phyloP scores from a whole-genome alignment of 2,888 invertebrate species.

The Pristionchus fissidentatus region DNA sequence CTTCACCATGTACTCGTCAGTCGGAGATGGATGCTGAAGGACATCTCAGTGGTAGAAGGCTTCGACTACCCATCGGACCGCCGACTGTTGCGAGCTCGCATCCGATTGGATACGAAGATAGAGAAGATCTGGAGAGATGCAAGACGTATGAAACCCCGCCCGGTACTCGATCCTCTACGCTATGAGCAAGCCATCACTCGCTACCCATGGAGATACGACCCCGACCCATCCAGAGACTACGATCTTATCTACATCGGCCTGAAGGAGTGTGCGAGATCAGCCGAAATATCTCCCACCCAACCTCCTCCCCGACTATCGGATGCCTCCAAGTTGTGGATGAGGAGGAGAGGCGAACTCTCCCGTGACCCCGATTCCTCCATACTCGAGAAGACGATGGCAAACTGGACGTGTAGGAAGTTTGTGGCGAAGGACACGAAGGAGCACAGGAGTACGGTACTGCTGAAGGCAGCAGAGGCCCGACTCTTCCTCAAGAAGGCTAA shows the following conservation, averaged over 20 bases:
- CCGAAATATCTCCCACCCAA: background rate
- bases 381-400: no score
- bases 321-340: background rate
- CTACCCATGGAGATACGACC: background rate
- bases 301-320: slow-evolving; percentile 8
- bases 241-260: background rate
- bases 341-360: no score
- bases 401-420: no score
- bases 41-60: background rate
- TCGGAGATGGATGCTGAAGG: slow-evolving; percentile 5
- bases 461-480: no score
- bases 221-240: background rate
- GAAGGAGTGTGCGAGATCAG: background rate
- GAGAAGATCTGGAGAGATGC: slow-evolving; percentile 4
- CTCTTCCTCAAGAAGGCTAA: no score
- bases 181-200: background rate
- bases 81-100: background rate
- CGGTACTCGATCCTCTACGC: background rate
- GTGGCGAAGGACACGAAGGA: no score
- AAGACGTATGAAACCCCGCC: background rate
- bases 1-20: background rate
- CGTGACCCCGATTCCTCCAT: no score
- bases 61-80: slow-evolving; percentile 22
- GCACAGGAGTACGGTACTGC: no score
- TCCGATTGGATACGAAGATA: background rate